Evolutionary conservation across 92 coral and sea anemone species (phyloP).

Genomic region (Zoanthus sansibaricus): DNA sequence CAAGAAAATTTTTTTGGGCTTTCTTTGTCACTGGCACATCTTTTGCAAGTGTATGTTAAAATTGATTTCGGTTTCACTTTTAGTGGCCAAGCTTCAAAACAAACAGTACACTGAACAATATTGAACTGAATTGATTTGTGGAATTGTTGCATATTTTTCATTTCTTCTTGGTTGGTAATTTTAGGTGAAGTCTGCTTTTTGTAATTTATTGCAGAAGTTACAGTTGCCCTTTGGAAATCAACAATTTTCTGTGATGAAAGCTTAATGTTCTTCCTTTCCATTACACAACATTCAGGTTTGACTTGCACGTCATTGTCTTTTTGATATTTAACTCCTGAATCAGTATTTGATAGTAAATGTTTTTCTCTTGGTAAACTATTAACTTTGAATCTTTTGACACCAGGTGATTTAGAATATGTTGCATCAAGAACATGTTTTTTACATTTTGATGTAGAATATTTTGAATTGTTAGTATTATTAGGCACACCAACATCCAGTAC

Average conservation of each 20-base stretch:
- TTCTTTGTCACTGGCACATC: background rate
- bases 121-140: background rate
- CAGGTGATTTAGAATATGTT: no score
- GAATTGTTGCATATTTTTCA: background rate
- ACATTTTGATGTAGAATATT: background rate
- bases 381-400: no score
- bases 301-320: no score
- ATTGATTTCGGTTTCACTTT: background rate
- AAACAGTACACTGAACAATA: background rate
- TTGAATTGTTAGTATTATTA: background rate
- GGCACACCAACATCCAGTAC: background rate
- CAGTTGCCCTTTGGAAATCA: background rate
- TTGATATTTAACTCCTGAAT: no score
- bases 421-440: background rate
- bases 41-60: background rate
- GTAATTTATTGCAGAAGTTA: background rate
- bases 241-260: no score
- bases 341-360: no score
- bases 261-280: no score
- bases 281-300: no score
- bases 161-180: background rate
- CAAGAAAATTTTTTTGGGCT: background rate
- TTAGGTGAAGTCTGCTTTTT: background rate
- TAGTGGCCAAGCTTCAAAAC: background rate
- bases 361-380: no score